These are phyloP conservation scores for Ceyx cyanopectus DNA, from an alignment of 2,113 vertebrate species.

Conservation along the genomic window DNA sequence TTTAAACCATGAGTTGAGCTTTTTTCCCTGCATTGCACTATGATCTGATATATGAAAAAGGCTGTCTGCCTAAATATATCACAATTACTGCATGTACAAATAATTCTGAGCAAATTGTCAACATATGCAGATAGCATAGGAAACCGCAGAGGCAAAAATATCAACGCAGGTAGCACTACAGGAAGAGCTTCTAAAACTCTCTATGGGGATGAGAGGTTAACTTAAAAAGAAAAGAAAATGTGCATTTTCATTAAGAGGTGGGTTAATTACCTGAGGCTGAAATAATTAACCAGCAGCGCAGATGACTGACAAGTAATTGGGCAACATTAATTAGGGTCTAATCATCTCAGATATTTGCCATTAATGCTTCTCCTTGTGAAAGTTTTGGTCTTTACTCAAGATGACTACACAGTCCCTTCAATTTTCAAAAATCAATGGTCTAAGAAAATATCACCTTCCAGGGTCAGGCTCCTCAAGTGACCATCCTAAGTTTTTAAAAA, in stretches of 20 bases:
- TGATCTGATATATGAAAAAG: background rate
- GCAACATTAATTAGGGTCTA: background rate
- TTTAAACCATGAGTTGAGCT: background rate
- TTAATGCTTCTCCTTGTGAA: background rate
- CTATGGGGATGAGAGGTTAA: background rate
- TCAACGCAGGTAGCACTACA: background rate
- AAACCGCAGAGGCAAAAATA: background rate
- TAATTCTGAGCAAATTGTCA: background rate
- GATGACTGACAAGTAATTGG: background rate
- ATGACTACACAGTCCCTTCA: background rate
- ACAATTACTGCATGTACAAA: background rate
- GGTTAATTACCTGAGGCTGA: background rate
- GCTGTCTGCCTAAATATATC: background rate
- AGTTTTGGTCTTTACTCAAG: background rate
- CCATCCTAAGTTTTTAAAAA: background rate
- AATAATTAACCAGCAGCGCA: background rate
- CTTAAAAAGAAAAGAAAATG: background rate
- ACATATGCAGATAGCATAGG: background rate
- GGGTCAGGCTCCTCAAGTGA: background rate
- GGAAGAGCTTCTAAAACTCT: background rate
- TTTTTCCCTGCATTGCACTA: background rate
- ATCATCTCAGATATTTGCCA: background rate
- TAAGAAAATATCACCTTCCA: background rate
- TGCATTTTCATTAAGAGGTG: background rate
- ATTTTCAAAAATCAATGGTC: background rate